phyloP scores from a whole-genome alignment of 1,140 invertebrate species.

The Drosophila obscura region DNA sequence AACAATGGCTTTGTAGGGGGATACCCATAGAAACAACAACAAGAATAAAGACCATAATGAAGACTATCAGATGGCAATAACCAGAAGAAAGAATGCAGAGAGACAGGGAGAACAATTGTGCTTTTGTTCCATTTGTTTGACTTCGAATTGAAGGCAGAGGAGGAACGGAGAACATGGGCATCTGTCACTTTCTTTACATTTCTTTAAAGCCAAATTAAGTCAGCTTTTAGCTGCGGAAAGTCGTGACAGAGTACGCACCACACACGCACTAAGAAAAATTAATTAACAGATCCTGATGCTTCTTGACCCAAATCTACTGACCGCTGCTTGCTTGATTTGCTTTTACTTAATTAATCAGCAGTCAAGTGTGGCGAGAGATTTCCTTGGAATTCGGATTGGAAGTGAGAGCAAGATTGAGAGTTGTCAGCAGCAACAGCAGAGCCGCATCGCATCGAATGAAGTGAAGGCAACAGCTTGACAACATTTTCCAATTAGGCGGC shows the following conservation, averaged over 20 bases:
- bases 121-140: constrained; percentile 45
- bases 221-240: constrained; percentile 2
- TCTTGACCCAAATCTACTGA: constrained; percentile 60
- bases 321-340: constrained; percentile 61
- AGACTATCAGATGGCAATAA: constrained; percentile 65
- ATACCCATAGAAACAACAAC: constrained; percentile 54
- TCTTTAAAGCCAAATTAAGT: constrained; percentile 53
- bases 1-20: constrained; percentile 5
- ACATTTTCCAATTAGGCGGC: constrained; percentile 70
- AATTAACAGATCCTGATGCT: constrained; percentile 71
- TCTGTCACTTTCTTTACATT: constrained; percentile 17
- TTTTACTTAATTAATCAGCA: constrained; percentile 80
- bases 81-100: constrained; percentile 4
- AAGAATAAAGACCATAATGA: constrained; percentile 42
- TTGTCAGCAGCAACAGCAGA: constrained; percentile 26
- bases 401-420: background rate
- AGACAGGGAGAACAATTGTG: constrained; percentile 8
- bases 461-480: constrained; percentile 44
- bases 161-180: constrained; percentile 43
- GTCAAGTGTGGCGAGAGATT: constrained; percentile 56
- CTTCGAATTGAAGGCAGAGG: constrained; percentile 24
- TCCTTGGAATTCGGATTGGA: constrained; percentile 3
- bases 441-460: background rate
- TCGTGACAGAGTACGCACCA: constrained; percentile 5
- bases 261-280: constrained; percentile 61